Base-by-base conservation (phyloP, 2,888 invertebrate genomes). In the Hypercompe scribonia region DNA sequence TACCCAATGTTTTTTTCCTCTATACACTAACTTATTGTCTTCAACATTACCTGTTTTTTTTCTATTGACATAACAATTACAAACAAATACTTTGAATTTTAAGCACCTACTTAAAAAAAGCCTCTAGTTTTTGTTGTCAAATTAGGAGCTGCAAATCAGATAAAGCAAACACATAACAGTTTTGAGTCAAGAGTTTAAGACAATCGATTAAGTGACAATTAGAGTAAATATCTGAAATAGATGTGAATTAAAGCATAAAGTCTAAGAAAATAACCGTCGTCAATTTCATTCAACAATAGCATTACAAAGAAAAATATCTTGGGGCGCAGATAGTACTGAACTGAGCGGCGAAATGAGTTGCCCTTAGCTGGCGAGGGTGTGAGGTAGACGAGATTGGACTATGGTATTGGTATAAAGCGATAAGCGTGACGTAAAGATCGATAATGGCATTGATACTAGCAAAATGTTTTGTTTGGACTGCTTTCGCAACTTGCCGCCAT, bases 291-390 rank as follows among this genome's bases (percentile, higher is more conserved):
- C 89, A 90, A 93, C 93, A 93, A 93, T 91, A 90, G 91, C 88
- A 93, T 94, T 93, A 94, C 92, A 92, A 92, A 93, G 93, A 94
- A 95, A 94, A 94, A 94, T 94, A 93, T 93, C 92, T 93, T 88
- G 86, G 88, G 92, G 91, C 91, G 91, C 87, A 93, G 94, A 95
- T 95, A 94, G 93, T 84, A 88, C 82, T 83, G 86, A 92, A 92
- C 91, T 90, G 92, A 92, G 91, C 92, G 91, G 91, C 88, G 90
- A 95, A 94, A 95, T 95, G 95, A 95, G 94, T 94, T 94, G 94
- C 94, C 95, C 94, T 94, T 93, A 92, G 91, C 89, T 89, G 87
- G 91, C 88, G 89, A 94, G 95, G 95, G 95, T 94, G 94, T 94
- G 94, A 93, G 94, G 93, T 90, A 92, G 89, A 90, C 90, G 90